These are phyloP conservation scores for Phycodurus eques DNA, from an alignment of 2,113 vertebrate genomes.

Conservation along the genomic window DNA sequence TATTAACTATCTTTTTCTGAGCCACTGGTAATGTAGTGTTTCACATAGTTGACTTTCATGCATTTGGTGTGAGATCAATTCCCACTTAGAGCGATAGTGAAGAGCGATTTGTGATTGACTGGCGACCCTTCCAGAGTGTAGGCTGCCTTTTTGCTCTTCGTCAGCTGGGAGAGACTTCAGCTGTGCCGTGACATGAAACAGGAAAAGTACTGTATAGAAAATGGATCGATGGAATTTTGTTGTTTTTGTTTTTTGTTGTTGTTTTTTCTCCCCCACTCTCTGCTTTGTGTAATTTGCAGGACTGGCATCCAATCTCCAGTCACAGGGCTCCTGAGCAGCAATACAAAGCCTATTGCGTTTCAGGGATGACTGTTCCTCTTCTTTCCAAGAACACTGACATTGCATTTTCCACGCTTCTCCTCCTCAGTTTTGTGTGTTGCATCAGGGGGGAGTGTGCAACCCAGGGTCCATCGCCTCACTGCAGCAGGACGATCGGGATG, in stretches of 20 bases:
- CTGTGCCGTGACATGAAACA: background rate
- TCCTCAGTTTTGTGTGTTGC: constrained; percentile 15
- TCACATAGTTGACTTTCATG: too few species aligned
- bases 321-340: background rate
- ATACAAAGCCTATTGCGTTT: background rate
- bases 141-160: too few species aligned
- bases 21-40: too few species aligned
- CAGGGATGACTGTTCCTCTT: background rate
- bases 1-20: too few species aligned
- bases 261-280: too few species aligned
- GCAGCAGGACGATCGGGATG: constrained; percentile 54
- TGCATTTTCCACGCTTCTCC: constrained; percentile 9
- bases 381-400: constrained; percentile 47
- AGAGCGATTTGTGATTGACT: too few species aligned
- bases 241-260: background rate
- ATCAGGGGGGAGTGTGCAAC: constrained; percentile 27
- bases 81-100: too few species aligned
- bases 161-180: too few species aligned
- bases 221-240: background rate
- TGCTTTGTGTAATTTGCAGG: background rate
- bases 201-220: background rate
- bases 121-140: too few species aligned
- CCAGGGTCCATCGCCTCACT: constrained; percentile 29
- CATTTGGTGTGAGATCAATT: too few species aligned
- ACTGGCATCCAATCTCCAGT: background rate